Evolutionary conservation across 2,888 invertebrate genomes (phyloP).

Genomic region (Panopea generosa): DNA sequence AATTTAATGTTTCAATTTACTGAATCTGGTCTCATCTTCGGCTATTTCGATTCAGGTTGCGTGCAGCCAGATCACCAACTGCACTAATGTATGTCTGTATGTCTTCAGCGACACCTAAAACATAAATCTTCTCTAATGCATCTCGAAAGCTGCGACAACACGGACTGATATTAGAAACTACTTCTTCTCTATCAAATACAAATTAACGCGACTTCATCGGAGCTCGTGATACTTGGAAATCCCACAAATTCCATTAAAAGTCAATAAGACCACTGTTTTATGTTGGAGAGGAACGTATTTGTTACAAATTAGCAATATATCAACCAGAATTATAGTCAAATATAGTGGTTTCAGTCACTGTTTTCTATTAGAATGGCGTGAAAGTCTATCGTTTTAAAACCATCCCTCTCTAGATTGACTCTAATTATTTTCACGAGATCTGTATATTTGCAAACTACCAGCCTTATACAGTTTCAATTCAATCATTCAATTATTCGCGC

Average conservation of each 20-base stretch:
- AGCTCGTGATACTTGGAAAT: conserved; percentile 33
- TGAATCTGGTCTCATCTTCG: too few species aligned
- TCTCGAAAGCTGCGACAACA: conserved; percentile 36
- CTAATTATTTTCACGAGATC: conserved; percentile 47
- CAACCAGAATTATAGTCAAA: conserved; percentile 20
- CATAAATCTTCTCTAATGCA: conserved; percentile 60
- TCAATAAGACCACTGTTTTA: conserved; percentile 58
- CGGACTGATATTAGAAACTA: conserved; percentile 57
- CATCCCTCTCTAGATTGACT: conserved; percentile 37
- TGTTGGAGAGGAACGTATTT: conserved; percentile 53
- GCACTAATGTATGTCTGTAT: too few species aligned
- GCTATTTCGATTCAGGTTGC: too few species aligned
- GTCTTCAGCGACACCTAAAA: neutral
- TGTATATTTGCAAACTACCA: conserved; percentile 40
- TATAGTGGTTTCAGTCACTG: conserved; percentile 18
- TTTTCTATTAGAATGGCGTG: conserved; percentile 27
- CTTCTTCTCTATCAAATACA: conserved; percentile 58
- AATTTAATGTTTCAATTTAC: too few species aligned
- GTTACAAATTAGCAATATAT: conserved; percentile 67
- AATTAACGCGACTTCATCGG: conserved; percentile 48
- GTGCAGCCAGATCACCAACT: too few species aligned
- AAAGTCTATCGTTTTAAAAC: conserved; percentile 34
- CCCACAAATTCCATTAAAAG: conserved; percentile 62
- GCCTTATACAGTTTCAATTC: conserved; percentile 52
- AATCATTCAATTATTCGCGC: conserved; percentile 54